Evolutionary conservation across 1,140 invertebrate species (phyloP).

Genomic region (Papilio machaon): DNA sequence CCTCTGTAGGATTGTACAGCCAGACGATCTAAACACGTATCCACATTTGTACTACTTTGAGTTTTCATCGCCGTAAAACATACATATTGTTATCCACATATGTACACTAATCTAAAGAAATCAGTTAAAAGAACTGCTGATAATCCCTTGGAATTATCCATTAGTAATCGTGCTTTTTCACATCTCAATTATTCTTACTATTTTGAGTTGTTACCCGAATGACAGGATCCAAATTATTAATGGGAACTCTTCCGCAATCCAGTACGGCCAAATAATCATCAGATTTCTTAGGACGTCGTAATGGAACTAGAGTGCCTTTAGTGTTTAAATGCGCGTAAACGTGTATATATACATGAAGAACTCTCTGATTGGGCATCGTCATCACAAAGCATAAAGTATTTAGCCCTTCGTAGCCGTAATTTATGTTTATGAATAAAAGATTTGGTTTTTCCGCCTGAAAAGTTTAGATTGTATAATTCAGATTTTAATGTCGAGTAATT

Average conservation of each 20-base stretch:
- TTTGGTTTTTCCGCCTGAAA: slow-evolving; percentile 65
- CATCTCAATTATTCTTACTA: neutral
- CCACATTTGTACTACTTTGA: neutral
- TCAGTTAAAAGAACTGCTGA: too few species aligned
- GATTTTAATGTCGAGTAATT: neutral
- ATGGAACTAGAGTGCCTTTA: slow-evolving; percentile 61
- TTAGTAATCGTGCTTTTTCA: too few species aligned
- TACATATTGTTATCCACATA: too few species aligned
- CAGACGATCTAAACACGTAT: slow-evolving; percentile 61
- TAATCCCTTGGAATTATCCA: too few species aligned
- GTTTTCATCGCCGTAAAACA: too few species aligned
- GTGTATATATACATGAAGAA: slow-evolving; percentile 61
- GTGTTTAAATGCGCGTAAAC: slow-evolving; percentile 61
- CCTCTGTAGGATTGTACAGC: slow-evolving; percentile 74
- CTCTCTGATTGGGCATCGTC: slow-evolving; percentile 69
- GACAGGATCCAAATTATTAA: slow-evolving; percentile 77
- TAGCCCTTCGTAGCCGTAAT: slow-evolving; percentile 60
- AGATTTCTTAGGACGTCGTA: slow-evolving; percentile 52
- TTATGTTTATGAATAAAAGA: slow-evolving; percentile 62
- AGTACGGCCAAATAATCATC: slow-evolving; percentile 62
- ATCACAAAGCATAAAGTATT: slow-evolving; percentile 69
- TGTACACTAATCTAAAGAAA: too few species aligned
- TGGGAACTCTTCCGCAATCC: slow-evolving; percentile 75
- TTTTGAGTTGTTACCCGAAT: slow-evolving; percentile 62
- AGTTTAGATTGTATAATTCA: neutral